Percentiles rank a stretch among this genome's conserved stretches.
phyloP scores from a whole-genome alignment of 2,113 vertebrate genomes.

The Gorilla gorilla region DNA sequence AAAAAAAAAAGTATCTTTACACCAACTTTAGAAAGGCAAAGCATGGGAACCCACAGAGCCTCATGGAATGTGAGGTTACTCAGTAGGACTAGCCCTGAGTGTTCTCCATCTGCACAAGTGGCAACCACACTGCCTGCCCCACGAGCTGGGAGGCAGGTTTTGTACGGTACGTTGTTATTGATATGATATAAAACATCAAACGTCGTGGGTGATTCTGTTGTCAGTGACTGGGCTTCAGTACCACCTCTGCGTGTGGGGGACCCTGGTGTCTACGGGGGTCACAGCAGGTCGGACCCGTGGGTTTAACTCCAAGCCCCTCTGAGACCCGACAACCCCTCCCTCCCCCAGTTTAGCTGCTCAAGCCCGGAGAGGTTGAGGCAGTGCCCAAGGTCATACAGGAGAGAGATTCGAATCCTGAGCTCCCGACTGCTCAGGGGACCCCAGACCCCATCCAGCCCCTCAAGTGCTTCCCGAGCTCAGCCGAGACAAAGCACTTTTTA shows the following conservation, averaged over 20 bases:
- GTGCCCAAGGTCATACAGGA: neutral
- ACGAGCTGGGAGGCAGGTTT: slow-evolving; percentile 24
- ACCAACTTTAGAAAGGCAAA: neutral
- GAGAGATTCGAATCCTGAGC: neutral
- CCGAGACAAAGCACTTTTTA: neutral
- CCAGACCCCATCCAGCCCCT: neutral
- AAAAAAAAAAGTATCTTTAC: neutral
- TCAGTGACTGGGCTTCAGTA: neutral
- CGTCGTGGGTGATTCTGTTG: neutral
- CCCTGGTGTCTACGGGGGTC: neutral
- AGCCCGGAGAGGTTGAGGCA: neutral
- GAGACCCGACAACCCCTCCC: neutral
- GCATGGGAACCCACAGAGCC: neutral
- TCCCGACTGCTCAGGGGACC: neutral
- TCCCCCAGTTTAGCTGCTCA: neutral
- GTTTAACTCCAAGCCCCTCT: neutral
- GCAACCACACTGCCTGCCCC: neutral
- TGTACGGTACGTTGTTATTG: slow-evolving; percentile 67
- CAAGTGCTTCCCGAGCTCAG: neutral
- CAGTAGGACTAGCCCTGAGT: neutral
- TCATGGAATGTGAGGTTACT: neutral
- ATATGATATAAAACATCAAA: slow-evolving; percentile 38
- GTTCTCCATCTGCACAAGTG: neutral
- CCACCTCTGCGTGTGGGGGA: neutral
- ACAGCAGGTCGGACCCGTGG: too few relatives aligned